Evolutionary conservation across 2,797 vertebrate species (phyloP), one percentile per base, ranked within the genome.

Genomic region (Hemitrygon akajei): DNA sequence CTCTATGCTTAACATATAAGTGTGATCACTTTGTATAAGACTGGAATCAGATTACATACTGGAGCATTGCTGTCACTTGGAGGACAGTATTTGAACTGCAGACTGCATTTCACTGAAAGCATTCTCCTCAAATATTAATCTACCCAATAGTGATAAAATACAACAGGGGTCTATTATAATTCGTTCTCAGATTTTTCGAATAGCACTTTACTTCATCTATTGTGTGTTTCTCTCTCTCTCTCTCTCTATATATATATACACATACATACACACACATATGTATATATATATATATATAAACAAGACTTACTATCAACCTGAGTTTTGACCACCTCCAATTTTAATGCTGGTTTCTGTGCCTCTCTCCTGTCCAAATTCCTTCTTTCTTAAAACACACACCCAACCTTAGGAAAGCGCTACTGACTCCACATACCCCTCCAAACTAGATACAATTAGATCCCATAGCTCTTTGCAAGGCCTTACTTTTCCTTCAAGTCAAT

Each of bases 41-140:
- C 16, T 63, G 20, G 4, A 56, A 73, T 73, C 25, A 93, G 12
- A 75, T 93, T 75, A 58, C 37, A 75, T 71, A 93, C 71, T 93
- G 25, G 91, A 58, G 73, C 91, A 56, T 25, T 76, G 27, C 91
- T 93, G 91, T 75, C 91, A 56, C 91, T 93, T 76, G 25, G 40
- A 93, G 91, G 91, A 47, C 25, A 93, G 56, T 56, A 58, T n/a
- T 76, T 76, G 71, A 93, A 76, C 37, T 93, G 71, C 91, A 76
- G 91, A 73, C 1, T 30, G 71, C 40, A 56, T 22, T 47, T 4
- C 40, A 25, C 12, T 30, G 34, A 58, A 92, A 75, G 37, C 27
- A 93, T 30, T 92, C 40, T 16, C 22, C 27, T 92, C 40, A 93
- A 91, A 37, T 63, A 73, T 4, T 2, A 75, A 56, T 93, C 5